These are phyloP conservation scores for Nemotelus pantherinus DNA, from an alignment of 2,888 invertebrate species.

Conservation along the genomic window DNA sequence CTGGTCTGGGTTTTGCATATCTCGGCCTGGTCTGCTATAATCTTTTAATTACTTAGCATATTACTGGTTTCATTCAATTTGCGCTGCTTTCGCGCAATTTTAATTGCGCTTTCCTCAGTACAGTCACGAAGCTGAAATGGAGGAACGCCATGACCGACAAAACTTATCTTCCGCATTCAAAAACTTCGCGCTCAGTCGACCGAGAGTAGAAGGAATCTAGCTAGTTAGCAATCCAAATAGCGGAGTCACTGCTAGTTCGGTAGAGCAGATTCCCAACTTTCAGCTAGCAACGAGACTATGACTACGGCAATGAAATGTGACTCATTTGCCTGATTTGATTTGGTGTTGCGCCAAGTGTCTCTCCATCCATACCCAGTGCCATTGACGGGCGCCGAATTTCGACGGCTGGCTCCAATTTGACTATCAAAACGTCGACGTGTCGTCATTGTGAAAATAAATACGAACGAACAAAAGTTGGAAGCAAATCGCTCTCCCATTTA, in stretches of 20 bases:
- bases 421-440: slow-evolving; percentile 28
- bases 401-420: slow-evolving; percentile 16
- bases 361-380: not conserved
- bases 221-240: not conserved
- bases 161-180: slow-evolving; percentile 9
- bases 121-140: not conserved
- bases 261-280: not conserved
- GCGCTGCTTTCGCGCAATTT: too few species aligned
- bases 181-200: slow-evolving; percentile 1
- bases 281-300: not conserved
- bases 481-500: slow-evolving; percentile 6
- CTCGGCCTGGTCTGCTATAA: too few species aligned
- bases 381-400: not conserved
- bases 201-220: not conserved
- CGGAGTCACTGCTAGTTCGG: slow-evolving; percentile 1
- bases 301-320: slow-evolving; percentile 13
- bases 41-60: too few species aligned
- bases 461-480: not conserved
- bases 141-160: slow-evolving; percentile 1
- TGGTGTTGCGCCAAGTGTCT: not conserved
- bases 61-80: too few species aligned
- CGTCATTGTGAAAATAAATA: slow-evolving; percentile 21
- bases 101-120: too few species aligned
- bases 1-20: too few species aligned
- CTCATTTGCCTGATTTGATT: slow-evolving; percentile 25